Percentiles rank a stretch among this genome's conserved stretches.
These are phyloP conservation scores for Harpagus bidentatus DNA, from an alignment of 2,113 vertebrate genomes.

Conservation along the genomic window DNA sequence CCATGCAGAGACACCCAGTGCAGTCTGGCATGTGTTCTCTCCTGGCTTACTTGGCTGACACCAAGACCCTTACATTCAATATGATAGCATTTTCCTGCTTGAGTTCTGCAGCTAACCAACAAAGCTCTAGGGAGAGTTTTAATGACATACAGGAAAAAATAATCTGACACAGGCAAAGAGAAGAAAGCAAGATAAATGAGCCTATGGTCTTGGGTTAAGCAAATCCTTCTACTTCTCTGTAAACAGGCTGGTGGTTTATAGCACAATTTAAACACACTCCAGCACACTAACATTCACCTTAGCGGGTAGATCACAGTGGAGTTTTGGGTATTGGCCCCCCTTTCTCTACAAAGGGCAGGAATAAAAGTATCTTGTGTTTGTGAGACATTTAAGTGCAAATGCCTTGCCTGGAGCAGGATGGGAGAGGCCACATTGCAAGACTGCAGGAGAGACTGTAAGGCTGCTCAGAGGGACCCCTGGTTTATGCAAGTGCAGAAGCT, in stretches of 20 bases:
- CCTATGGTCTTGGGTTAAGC: constrained; percentile 30
- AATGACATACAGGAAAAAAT: constrained; percentile 25
- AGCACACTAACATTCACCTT: neutral
- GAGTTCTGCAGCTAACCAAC: constrained; percentile 1
- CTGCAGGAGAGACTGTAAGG: neutral
- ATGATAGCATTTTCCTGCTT: neutral
- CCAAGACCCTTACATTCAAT: neutral
- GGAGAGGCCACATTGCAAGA: neutral
- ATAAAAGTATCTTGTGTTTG: neutral
- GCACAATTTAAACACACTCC: neutral
- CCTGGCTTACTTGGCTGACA: neutral
- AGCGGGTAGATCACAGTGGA: neutral
- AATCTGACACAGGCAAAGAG: neutral
- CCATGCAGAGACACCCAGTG: neutral
- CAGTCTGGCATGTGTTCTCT: neutral
- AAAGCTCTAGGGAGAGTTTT: constrained; percentile 24
- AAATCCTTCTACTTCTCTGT: constrained; percentile 38
- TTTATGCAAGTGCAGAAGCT: neutral
- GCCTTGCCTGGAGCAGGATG: neutral
- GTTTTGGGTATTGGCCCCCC: neutral
- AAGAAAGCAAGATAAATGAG: constrained; percentile 56
- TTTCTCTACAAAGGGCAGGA: neutral
- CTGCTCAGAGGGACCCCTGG: neutral
- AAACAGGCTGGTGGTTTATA: neutral
- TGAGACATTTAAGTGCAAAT: neutral